Percentiles rank a stretch among this genome's conserved stretches.
phyloP scores from a whole-genome alignment of 2,113 vertebrate genomes.

The Antennarius striatus region DNA sequence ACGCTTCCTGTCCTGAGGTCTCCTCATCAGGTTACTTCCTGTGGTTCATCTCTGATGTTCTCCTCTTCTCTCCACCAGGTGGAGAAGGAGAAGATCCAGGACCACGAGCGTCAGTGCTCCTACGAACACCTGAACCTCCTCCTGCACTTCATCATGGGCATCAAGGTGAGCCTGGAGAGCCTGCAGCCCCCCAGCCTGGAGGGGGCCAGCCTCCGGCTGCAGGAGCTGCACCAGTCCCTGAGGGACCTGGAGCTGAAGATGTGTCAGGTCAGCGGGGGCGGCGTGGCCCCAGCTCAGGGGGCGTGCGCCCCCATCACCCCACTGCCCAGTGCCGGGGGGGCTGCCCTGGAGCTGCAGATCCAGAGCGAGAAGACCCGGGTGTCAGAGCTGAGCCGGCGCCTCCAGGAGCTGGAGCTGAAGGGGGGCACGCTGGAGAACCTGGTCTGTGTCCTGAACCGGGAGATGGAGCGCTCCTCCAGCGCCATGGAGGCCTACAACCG shows the following conservation, averaged over 20 bases:
- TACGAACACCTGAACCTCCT: constrained; percentile 90
- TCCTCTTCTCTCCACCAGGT: constrained; percentile 76
- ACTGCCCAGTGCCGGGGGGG: constrained; percentile 69
- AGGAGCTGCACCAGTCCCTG: constrained; percentile 81
- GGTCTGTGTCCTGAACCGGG: constrained; percentile 93
- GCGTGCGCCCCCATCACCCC: constrained; percentile 71
- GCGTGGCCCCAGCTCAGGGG: constrained; percentile 62
- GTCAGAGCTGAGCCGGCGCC: constrained; percentile 80
- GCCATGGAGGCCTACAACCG: constrained; percentile 88
- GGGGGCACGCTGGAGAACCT: constrained; percentile 95
- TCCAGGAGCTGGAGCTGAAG: constrained; percentile 88
- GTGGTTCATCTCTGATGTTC: neutral
- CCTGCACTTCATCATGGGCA: constrained; percentile 86
- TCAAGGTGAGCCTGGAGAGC: constrained; percentile 84
- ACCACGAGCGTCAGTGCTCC: constrained; percentile 87
- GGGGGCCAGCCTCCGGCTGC: constrained; percentile 79
- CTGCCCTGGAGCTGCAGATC: constrained; percentile 79
- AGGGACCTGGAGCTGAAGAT: constrained; percentile 81
- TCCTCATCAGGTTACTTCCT: too few relatives aligned
- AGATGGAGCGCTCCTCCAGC: constrained; percentile 89
- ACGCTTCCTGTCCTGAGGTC: too few relatives aligned
- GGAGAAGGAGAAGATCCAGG: constrained; percentile 85
- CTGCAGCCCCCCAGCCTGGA: constrained; percentile 82
- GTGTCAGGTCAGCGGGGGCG: constrained; percentile 70
- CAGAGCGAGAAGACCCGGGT: constrained; percentile 81